Base-by-base conservation (phyloP, 2,797 vertebrate genomes). In the Acipenser oxyrinchus region DNA sequence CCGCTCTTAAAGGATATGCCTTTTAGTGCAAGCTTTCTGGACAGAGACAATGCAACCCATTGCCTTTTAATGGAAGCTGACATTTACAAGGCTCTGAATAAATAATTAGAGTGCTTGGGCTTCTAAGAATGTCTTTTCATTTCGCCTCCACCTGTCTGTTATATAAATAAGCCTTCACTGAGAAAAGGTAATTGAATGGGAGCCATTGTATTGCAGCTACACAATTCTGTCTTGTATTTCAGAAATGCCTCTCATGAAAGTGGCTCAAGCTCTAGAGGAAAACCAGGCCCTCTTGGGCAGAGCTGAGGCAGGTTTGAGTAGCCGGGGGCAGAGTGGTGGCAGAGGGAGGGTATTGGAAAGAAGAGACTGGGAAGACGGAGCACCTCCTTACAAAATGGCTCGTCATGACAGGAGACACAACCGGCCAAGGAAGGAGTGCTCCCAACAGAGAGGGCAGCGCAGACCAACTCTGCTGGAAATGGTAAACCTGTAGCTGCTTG, bases 401-500 rank as follows among this genome's bases (percentile, higher is more conserved):
- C 48, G 60, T 12, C 61, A 18, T n/a, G 2, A 51, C 1, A 2
- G 12, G 52, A 55, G 49, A 10, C 62, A 10, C 10, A 55, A 18
- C 48, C 60, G 62, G 50, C 23, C 53, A 8, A 4, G 65, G 66
- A 0, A 78, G 74, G 64, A 71, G 73, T 50, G 72, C 63, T 1
- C 73, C 64, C 57, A 59, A 13, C 61, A 77, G 63, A 60, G 79
- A 69, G 67, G 8, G 73, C 49, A 77, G 66, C 82, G 71, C 53
- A 83, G 81, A 52, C 83, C 88, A 0, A 83, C 89, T 8, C 84
- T 92, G 23, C 80, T 92, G 72, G 90, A 91, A 79, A 92, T 92
- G 90, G 90, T 91, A 76, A 84, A 49, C 51, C 12, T 10, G 9
- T 61, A 48, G 11, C 6, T 62, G 64, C 60, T 53, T 66, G 8